phyloP scores from a whole-genome alignment of 2,113 vertebrate genomes.

The Pluvialis apricaria region DNA sequence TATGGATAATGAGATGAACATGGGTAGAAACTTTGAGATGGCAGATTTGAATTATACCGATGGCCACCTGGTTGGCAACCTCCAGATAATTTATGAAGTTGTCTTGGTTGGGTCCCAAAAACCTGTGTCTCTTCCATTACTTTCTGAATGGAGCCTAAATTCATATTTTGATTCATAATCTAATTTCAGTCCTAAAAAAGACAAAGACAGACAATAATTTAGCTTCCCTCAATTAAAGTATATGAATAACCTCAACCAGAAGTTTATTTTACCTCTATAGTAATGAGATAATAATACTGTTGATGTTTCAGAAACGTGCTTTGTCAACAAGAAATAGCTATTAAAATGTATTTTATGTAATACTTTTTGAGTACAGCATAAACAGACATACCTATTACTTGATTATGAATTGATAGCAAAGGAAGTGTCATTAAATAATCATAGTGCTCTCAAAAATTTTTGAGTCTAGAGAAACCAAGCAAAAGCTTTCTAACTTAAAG shows the following conservation, averaged over 20 bases:
- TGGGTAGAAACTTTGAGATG: neutral
- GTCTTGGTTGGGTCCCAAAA: neutral
- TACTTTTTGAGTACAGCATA: neutral
- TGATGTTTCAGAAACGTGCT: neutral
- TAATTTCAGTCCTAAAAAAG: slow-evolving; percentile 23
- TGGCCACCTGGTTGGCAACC: neutral
- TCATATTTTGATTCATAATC: neutral
- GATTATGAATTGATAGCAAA: neutral
- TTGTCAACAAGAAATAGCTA: neutral
- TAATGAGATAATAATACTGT: neutral
- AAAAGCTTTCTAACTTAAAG: neutral
- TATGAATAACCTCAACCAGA: neutral
- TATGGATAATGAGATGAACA: neutral
- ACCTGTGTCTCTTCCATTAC: slow-evolving; percentile 29
- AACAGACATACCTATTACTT: neutral
- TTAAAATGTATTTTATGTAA: neutral
- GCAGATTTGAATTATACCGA: neutral
- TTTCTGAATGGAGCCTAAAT: slow-evolving; percentile 31
- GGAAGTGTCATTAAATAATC: neutral
- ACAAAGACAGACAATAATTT: neutral
- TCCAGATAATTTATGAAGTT: neutral
- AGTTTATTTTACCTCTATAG: neutral
- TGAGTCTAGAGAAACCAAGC: neutral
- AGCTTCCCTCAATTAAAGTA: neutral
- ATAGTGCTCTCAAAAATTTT: neutral